Evolutionary conservation across 2,797 vertebrate genomes (phyloP).

Genomic region (Anableps anableps): DNA sequence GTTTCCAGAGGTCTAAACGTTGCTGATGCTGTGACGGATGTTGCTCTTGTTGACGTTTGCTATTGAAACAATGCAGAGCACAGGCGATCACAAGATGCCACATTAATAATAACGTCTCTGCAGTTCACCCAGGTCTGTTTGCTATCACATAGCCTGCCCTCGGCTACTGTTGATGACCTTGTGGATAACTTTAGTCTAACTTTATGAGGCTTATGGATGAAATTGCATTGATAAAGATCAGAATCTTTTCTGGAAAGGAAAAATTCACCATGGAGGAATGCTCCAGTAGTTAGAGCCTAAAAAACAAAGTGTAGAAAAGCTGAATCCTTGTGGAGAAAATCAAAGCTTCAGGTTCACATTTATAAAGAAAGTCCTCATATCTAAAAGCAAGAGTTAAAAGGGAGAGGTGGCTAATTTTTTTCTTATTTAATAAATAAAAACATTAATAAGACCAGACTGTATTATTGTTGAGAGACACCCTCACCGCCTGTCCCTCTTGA

Average conservation of each 20-base stretch:
- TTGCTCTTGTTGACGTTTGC: neutral
- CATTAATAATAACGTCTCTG: neutral
- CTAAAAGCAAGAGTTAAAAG: neutral
- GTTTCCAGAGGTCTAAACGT: neutral
- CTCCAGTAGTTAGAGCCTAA: neutral
- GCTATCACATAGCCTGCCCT: neutral
- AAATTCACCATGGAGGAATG: neutral
- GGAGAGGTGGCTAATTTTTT: neutral
- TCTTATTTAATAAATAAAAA: neutral
- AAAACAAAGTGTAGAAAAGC: neutral
- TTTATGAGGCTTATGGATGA: neutral
- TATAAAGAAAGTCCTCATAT: too few relatives aligned
- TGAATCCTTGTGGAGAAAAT: neutral
- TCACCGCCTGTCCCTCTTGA: too few relatives aligned
- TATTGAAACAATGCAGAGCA: neutral
- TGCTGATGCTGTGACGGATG: neutral
- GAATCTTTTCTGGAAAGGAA: neutral
- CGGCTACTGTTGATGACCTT: neutral
- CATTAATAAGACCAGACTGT: too few relatives aligned
- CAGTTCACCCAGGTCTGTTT: neutral
- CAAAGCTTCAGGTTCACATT: neutral
- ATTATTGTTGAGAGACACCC: too few relatives aligned
- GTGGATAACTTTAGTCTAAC: neutral
- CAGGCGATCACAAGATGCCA: neutral
- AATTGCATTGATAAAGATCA: neutral